Conservation (phyloP, 2,888 invertebrate genomes). For the Eilema griseolum region DNA sequence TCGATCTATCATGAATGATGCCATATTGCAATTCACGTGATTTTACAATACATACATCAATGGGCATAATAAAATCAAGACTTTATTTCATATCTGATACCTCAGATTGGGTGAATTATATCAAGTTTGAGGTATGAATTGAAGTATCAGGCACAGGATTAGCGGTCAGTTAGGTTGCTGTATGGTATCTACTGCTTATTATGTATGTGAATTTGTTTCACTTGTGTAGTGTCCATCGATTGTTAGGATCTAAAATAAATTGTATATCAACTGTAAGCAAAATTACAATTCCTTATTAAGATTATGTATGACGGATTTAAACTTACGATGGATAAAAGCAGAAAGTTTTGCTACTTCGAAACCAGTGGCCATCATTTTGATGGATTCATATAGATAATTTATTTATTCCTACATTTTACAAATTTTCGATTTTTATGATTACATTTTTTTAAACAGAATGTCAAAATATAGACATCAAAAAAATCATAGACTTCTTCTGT, state of each 20-base stretch:
- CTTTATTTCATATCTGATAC: too few relatives aligned
- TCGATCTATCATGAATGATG: too few relatives aligned
- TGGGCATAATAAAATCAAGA: too few relatives aligned
- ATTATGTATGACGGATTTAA: background rate
- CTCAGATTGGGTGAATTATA: too few relatives aligned
- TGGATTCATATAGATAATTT: background rate
- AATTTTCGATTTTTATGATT: background rate
- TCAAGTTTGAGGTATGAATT: too few relatives aligned
- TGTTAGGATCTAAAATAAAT: background rate
- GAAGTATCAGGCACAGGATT: too few relatives aligned
- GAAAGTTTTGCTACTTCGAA: conserved; percentile 1
- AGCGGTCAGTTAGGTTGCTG: background rate
- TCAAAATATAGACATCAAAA: background rate
- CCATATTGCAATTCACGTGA: too few relatives aligned
- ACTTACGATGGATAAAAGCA: conserved; percentile 5
- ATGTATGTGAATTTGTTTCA: background rate
- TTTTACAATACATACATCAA: too few relatives aligned
- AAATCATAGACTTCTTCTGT: background rate
- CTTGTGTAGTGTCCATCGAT: background rate
- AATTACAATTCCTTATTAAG: background rate
- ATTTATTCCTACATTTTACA: conserved; percentile 10
- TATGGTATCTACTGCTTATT: too few relatives aligned
- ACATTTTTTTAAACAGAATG: background rate
- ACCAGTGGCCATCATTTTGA: conserved; percentile 7
- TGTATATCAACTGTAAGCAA: background rate